Evolutionary conservation across 2,888 invertebrate species (phyloP), one percentile per base, ranked within the genome.

Genomic region (Drosophila tanythrix): DNA sequence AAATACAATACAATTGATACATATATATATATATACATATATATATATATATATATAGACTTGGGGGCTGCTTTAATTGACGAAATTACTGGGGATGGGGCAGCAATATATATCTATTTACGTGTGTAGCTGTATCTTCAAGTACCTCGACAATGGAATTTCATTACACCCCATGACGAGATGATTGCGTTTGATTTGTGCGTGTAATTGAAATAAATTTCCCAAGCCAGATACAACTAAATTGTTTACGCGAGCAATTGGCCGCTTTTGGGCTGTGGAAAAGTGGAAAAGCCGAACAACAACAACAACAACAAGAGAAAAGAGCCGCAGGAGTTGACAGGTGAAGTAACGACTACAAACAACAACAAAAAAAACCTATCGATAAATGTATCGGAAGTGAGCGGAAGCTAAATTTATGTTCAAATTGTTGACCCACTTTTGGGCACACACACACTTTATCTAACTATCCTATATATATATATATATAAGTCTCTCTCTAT

Each of bases 121-220:
- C 4, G 7, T 46, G 21, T 46, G 21, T 21, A 7, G 13, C 21
- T 51, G 57, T 56, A 31, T 48, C 63, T 56, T 66, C 55, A 67
- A 79, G 79, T 71, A 75, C 43, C 65, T 59, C 27, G 25, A 65
- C 67, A 59, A 59, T 62, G 53, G 35, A 59, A 75, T 68, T 71
- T 61, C 67, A 71, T 71, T 74, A 66, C 79, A 61, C 43, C 66
- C 66, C 52, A 50, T 48, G 77, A 38, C 63, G 76, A 48, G 70
- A 66, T 36, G 74, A 59, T 53, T 66, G 61, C 58, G 51, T 70
- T 74, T 76, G 74, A 76, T 76, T 74, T 80, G 70, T 73, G 75
- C 71, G 61, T 76, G 61, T 74, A 71, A 77, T 81, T 81, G 80
- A 80, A 81, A 70, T 66, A 56, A 74, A 77, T 77, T 74, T 64